Evolutionary conservation across 2,113 vertebrate genomes (phyloP).

Genomic region (Isurus oxyrinchus): DNA sequence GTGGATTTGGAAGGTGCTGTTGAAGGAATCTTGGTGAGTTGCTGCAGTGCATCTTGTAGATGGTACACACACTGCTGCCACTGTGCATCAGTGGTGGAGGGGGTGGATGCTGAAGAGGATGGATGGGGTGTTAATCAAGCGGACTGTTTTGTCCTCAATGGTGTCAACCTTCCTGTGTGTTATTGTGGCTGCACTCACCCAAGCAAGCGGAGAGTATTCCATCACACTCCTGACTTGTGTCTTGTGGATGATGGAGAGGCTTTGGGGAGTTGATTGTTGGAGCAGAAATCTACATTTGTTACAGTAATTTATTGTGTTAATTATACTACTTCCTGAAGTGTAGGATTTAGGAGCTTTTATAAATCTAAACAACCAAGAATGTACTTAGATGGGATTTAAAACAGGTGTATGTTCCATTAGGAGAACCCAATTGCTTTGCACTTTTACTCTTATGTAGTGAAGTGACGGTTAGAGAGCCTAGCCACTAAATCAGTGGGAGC

Average conservation of each 20-base stretch:
- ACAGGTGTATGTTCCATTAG: neutral
- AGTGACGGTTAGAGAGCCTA: neutral
- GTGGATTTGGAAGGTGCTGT: neutral
- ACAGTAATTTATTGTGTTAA: neutral
- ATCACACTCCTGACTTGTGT: neutral
- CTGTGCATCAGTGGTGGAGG: neutral
- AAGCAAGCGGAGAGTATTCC: neutral
- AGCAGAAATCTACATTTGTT: constrained; percentile 22
- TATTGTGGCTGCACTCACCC: neutral
- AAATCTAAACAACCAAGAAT: neutral
- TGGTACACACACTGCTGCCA: neutral
- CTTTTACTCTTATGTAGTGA: neutral
- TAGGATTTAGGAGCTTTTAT: neutral
- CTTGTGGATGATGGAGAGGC: neutral
- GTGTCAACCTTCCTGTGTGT: neutral
- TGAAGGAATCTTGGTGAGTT: neutral
- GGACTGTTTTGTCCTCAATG: neutral
- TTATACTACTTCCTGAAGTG: neutral
- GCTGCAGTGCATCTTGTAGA: neutral
- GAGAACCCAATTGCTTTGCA: neutral
- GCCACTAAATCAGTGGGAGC: neutral
- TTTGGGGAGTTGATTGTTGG: neutral
- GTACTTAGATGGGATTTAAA: neutral
- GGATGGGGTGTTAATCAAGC: neutral
- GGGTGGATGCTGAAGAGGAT: neutral